phyloP scores from a whole-genome alignment of 2,888 invertebrate genomes.

The Stenoptilia bipunctidactyla region DNA sequence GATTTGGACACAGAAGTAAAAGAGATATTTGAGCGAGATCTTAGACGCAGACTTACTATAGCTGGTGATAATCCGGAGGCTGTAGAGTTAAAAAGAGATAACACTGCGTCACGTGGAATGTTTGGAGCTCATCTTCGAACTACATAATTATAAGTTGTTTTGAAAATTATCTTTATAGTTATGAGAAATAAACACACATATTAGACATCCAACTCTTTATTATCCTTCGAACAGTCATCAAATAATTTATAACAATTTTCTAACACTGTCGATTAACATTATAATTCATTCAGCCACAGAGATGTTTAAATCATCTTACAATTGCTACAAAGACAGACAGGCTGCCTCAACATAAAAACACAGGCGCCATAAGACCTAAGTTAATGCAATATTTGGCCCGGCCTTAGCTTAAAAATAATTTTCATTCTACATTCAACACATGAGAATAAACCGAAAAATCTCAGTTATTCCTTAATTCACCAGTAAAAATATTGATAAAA shows the following conservation, averaged over 20 bases:
- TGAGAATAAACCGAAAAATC: conserved; percentile 33
- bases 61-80: conserved; percentile 19
- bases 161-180: not conserved
- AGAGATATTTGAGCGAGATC: conserved; percentile 49
- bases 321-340: conserved; percentile 49
- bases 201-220: conserved; percentile 73
- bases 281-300: conserved; percentile 66
- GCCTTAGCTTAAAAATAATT: conserved; percentile 66
- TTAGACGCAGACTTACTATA: conserved; percentile 20
- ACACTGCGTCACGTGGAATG: conserved; percentile 28
- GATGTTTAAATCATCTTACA: conserved; percentile 49
- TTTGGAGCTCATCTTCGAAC: conserved; percentile 34
- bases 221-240: conserved; percentile 73
- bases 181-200: conserved; percentile 7
- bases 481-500: conserved; percentile 65
- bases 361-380: conserved; percentile 56
- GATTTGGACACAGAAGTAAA: conserved; percentile 53
- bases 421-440: conserved; percentile 63
- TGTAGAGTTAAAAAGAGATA: conserved; percentile 21
- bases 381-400: conserved; percentile 71
- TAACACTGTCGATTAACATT: conserved; percentile 70
- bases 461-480: conserved; percentile 32
- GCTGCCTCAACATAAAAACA: conserved; percentile 46
- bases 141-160: not conserved
- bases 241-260: conserved; percentile 74